Evolutionary conservation across 1,140 invertebrate genomes (phyloP), one percentile per base, ranked within the genome.

Genomic region (Drosophila athabasca): DNA sequence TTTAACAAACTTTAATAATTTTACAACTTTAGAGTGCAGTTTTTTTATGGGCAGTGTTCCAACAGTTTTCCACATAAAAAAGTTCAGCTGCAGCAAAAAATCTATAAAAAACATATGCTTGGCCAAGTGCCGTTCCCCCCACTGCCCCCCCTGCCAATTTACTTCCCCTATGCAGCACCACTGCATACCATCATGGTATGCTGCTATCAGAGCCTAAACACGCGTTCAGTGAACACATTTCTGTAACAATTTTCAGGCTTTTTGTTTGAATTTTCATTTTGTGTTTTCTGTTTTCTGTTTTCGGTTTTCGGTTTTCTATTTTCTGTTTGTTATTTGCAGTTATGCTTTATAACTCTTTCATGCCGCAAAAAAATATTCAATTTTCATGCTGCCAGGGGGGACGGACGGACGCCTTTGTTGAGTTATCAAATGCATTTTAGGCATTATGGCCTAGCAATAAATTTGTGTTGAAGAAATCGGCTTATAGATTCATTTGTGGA

Each of bases 381-480:
- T 84, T 84, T 85, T 84, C 72, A 80, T 66, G 65, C 68, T 13
- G 11, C 3, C 35, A 39, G 35, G 4, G 3, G 35, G 35, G 2
- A 7, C 8, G 11, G 68, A 13, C 49, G 17, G 19, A 24, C 54
- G 78, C 78, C 79, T 83, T 83, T 84, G 67, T 67, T 49, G 75
- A 64, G 80, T 79, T 84, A 84, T 83, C 80, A 83, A 83, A 83
- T 83, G 80, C 80, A 83, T 83, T 83, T 83, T 79, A 72, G 64
- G 80, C 76, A 83, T 79, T 83, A 83, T 72, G 60, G 71, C 51
- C 71, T 67, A 35, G 71, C 80, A 51, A 83, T 83, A 83, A 83
- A 84, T 83, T 76, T 85, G 79, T 80, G 58, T 83, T 85, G 59
- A 85, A 80, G 80, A 75, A 80, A 84, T 84, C 76, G 81, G 81